Evolutionary conservation across 2,797 vertebrate genomes (phyloP).

Genomic region (Mormyrops attenuatus): DNA sequence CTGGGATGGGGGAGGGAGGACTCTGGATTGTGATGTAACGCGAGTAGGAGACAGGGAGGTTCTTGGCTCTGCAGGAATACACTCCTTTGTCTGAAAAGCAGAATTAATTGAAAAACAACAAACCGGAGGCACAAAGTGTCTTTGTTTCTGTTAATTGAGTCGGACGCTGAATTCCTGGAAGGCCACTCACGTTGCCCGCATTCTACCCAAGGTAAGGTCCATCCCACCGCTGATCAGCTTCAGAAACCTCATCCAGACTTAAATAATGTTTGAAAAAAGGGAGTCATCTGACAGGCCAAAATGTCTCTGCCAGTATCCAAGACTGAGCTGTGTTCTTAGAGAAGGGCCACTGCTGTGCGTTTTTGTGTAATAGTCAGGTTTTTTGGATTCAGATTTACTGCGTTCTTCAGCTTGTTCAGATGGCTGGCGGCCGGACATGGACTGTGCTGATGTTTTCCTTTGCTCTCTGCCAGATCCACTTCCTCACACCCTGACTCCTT

Average conservation of each 20-base stretch:
- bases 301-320: background rate
- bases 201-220: background rate
- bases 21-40: conserved; percentile 29
- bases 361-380: background rate
- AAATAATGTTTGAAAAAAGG: background rate
- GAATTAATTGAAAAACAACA: conserved; percentile 32
- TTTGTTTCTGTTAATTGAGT: conserved; percentile 42
- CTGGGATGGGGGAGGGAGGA: background rate
- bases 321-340: background rate
- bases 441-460: background rate
- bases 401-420: background rate
- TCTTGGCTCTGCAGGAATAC: conserved; percentile 14
- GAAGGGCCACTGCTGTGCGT: background rate
- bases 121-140: conserved; percentile 26
- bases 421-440: background rate
- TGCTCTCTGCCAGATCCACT: background rate
- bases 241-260: background rate
- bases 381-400: background rate
- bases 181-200: background rate
- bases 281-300: background rate
- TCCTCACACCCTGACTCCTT: background rate
- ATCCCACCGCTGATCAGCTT: background rate
- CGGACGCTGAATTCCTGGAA: conserved; percentile 18
- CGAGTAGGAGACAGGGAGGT: conserved; percentile 23
- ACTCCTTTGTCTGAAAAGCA: conserved; percentile 18